phyloP scores from a whole-genome alignment of 2,888 invertebrate species.

The Noctua janthe region DNA sequence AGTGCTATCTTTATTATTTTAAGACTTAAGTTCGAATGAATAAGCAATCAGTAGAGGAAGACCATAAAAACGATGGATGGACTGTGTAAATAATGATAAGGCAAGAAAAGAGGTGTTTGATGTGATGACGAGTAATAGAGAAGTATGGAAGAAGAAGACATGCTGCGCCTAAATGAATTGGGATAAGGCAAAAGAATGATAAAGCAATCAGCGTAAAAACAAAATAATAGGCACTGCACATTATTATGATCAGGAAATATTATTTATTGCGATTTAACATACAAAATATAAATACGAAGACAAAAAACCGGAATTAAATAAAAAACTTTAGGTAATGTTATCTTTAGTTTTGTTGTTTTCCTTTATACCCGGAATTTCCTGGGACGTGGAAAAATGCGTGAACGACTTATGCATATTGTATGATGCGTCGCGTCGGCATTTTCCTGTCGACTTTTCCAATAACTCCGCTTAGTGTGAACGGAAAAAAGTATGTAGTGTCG shows the following conservation, averaged over 20 bases:
- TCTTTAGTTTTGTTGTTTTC: constrained; percentile 16
- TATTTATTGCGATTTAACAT: neutral
- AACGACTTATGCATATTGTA: constrained; percentile 7
- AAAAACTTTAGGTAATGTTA: neutral
- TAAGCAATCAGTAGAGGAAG: neutral
- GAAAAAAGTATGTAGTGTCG: constrained; percentile 11
- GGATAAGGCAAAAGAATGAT: no score
- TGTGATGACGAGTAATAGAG: no score
- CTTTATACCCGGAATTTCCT: constrained; percentile 30
- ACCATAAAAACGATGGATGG: no score
- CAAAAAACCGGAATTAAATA: constrained; percentile 18
- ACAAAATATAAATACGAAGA: neutral
- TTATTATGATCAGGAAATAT: neutral
- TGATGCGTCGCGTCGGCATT: constrained; percentile 4
- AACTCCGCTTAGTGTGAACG: constrained; percentile 28
- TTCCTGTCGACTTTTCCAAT: constrained; percentile 42
- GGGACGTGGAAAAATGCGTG: constrained; percentile 37
- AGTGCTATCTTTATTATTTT: neutral
- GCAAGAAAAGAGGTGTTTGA: no score
- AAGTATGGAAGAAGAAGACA: no score
- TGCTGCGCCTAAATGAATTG: no score
- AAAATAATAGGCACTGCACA: neutral
- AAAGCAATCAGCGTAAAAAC: neutral
- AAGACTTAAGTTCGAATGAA: neutral
- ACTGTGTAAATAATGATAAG: no score